Conservation (phyloP, 2,888 invertebrate genomes). For the Ornithoptera alexandrae region DNA sequence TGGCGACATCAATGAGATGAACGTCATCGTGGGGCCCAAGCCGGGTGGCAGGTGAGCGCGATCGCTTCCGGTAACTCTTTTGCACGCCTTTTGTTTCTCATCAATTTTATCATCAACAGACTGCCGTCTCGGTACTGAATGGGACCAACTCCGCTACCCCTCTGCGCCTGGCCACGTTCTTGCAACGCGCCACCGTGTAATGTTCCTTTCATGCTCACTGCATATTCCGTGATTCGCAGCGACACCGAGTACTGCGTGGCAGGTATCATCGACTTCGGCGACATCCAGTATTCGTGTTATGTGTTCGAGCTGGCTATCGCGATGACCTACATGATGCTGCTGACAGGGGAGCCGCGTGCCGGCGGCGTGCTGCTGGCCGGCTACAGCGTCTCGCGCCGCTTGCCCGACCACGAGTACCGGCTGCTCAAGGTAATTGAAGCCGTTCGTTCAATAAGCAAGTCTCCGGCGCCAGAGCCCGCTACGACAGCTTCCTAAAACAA, state of each 20-base stretch:
- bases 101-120: too few relatives aligned
- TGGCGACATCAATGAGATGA: conserved; percentile 95
- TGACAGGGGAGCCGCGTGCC: conserved; percentile 79
- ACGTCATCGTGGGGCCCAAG: conserved; percentile 83
- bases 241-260: conserved; percentile 79
- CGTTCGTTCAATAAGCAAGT: background rate
- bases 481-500: background rate
- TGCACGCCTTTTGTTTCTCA: background rate
- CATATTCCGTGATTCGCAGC: conserved; percentile 37
- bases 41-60: conserved; percentile 55
- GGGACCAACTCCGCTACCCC: too few relatives aligned
- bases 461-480: background rate
- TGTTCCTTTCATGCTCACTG: too few relatives aligned
- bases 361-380: conserved; percentile 89
- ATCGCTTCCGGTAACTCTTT: too few relatives aligned
- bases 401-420: conserved; percentile 82
- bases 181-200: background rate
- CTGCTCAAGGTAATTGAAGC: conserved; percentile 81
- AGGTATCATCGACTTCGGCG: conserved; percentile 93
- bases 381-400: conserved; percentile 81
- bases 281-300: conserved; percentile 85
- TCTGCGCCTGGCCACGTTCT: background rate
- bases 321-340: conserved; percentile 89
- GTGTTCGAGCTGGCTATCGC: conserved; percentile 92
- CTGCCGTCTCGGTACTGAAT: background rate